Base-by-base conservation (phyloP, 2,797 vertebrate genomes). In the Gadopsis bispinosus region DNA sequence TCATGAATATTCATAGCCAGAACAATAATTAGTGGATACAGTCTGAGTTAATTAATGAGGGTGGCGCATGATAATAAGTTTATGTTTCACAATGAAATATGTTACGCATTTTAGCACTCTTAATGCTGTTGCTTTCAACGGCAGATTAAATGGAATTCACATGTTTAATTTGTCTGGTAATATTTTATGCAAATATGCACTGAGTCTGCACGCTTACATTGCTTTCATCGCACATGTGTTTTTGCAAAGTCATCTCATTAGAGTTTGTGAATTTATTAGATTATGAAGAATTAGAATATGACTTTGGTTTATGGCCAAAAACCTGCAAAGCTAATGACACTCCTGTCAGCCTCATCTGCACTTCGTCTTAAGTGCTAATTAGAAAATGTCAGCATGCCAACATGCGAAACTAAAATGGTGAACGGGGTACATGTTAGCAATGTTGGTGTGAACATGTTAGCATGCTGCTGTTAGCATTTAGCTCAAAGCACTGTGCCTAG, bases 91-190 rank as follows among this genome's bases (percentile, higher is more conserved):
- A 39, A 69, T 84, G 37, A 85, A 83, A 75, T 67, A 84, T 80
- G 63, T 10, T 60, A 48, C 75, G 26, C 31, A 58, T 75, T 50
- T 75, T 64, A 68, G 50, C 62, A 22, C 41, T 75, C 12, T 37
- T 41, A 31, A 33, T 3, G 3, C 22, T 53, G 50, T 16, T 61
- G 69, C 48, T 70, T 80, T 73, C 56, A 50, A 11, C 22, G 33
- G 37, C 5, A 86, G 72, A 87, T 88, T 89, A 76, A 80, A 78
- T 22, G 47, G 70, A 80, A 90, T 90, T 90, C 88, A 85, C 88
- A 89, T 89, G 16, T 88, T 79, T 89, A 86, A 91, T 92, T 86
- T 84, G 84, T 86, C 87, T 83, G 16, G 48, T 81, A 74, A 86
- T 85, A 86, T 81, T 75, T 78, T 78, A 88, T 91, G 88, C 73